Evolutionary conservation across 2,797 vertebrate species (phyloP), one percentile per base, ranked within the genome.

Genomic region (Okamejei kenojei): DNA sequence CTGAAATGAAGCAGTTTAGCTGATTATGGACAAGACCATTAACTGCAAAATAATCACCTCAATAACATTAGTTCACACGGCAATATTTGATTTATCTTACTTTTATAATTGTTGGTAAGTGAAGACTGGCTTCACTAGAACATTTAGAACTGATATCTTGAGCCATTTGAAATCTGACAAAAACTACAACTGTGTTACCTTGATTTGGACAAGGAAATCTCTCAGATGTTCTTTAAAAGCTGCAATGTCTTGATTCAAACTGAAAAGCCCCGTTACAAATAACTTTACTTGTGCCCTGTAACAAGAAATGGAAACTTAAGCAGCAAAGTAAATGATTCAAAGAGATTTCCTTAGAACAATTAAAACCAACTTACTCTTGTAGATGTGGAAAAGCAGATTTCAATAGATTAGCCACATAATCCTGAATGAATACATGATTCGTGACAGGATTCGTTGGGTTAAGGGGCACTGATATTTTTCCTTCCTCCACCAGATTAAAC

Each of bases 401-500:
- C 93, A 99, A 97, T 94, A 99, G 97, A 96, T 99, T 99, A 95
- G 98, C 98, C 95, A 99, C 98, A 2, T 99, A 99, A 94, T 99
- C 98, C 96, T 99, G 98, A 96, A 99, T 98, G 96, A 99, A 99
- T 94, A 96, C 96, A 94, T 99, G 99, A 96, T 99, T 99, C 96
- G 96, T 99, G 94, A 98, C 96, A 93, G 98, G 97, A 94, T 95
- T 98, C 88, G 97, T 95, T 23, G 98, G 98, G 95, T 98, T 99
- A 94, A 99, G 95, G 0, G 96, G 95, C 93, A 97, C 96, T 94
- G 96, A 98, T 96, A 99, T 99, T 96, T 99, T 99, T 84, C 98
- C 98, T 96, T 99, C 98, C 96, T 99, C 99, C 95, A 99, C 98
- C 95, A 99, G 96, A 96, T 99, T 99, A 95, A 99, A 99, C 99